A percentile compares a stretch with the other conserved stretches of the same genome.
These are phyloP conservation scores for Halcyon chelicuti DNA, from an alignment of 2,797 vertebrate genomes.

Conservation along the genomic window DNA sequence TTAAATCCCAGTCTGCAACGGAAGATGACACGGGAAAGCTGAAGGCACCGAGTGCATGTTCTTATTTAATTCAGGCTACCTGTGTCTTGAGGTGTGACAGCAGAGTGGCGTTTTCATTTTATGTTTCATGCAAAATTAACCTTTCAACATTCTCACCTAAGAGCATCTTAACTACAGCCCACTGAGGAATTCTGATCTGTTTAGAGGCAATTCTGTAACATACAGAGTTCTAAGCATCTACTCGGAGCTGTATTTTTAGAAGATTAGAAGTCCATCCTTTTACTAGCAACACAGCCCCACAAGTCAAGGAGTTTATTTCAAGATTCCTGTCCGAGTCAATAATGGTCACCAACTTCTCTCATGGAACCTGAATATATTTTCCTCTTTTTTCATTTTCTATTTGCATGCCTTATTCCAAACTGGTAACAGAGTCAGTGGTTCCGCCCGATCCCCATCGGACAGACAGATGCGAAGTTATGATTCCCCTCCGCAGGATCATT, in stretches of 20 bases:
- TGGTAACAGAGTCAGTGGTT: neutral
- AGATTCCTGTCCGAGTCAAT: neutral
- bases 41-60: neutral
- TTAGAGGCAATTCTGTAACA: too few relatives aligned
- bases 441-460: neutral
- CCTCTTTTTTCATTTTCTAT: neutral
- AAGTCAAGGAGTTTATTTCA: neutral
- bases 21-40: neutral
- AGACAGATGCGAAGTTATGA: neutral
- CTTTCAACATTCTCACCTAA: neutral
- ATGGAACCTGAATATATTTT: neutral
- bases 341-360: neutral
- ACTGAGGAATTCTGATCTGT: neutral
- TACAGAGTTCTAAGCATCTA: too few relatives aligned
- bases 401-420: neutral
- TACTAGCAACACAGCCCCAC: neutral
- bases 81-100: neutral
- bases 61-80: neutral
- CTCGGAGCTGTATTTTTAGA: too few relatives aligned
- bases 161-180: neutral
- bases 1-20: neutral
- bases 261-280: too few relatives aligned
- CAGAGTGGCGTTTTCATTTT: neutral
- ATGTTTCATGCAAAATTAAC: neutral
- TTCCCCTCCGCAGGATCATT: neutral